These are phyloP conservation scores for Trissoscelio sp. DNA, from an alignment of 2,888 invertebrate genomes.

Conservation along the genomic window DNA sequence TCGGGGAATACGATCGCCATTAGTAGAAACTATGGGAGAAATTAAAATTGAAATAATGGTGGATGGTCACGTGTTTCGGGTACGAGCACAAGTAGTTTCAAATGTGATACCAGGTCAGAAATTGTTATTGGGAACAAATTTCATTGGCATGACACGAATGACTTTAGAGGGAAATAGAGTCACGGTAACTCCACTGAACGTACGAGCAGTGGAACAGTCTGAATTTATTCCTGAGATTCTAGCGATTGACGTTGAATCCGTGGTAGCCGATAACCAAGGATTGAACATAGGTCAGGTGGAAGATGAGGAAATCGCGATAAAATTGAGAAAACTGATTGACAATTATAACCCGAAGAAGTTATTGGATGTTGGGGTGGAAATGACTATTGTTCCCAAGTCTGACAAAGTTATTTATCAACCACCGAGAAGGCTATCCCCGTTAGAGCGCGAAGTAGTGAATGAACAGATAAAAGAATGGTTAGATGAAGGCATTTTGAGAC, in stretches of 20 bases:
- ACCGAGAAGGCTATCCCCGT: neutral
- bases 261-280: neutral
- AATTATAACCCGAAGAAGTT: conserved; percentile 12
- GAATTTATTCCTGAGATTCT: conserved; percentile 9
- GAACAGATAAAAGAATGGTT: conserved; percentile 6
- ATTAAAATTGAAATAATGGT: neutral
- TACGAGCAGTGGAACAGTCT: neutral
- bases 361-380: conserved; percentile 22
- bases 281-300: too few species aligned
- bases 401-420: conserved; percentile 18
- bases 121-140: conserved; percentile 26
- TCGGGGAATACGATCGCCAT: conserved; percentile 15
- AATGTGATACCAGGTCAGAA: conserved; percentile 8
- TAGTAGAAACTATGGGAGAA: conserved; percentile 31
- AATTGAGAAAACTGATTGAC: conserved; percentile 15
- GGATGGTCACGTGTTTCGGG: neutral
- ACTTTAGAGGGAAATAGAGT: conserved; percentile 9
- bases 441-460: neutral
- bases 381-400: conserved; percentile 18
- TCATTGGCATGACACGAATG: neutral
- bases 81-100: conserved; percentile 4
- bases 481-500: neutral
- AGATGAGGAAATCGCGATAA: too few species aligned
- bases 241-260: conserved; percentile 3
- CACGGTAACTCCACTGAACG: neutral